phyloP scores from a whole-genome alignment of 2,113 vertebrate species.

The Oxyruncus cristatus region DNA sequence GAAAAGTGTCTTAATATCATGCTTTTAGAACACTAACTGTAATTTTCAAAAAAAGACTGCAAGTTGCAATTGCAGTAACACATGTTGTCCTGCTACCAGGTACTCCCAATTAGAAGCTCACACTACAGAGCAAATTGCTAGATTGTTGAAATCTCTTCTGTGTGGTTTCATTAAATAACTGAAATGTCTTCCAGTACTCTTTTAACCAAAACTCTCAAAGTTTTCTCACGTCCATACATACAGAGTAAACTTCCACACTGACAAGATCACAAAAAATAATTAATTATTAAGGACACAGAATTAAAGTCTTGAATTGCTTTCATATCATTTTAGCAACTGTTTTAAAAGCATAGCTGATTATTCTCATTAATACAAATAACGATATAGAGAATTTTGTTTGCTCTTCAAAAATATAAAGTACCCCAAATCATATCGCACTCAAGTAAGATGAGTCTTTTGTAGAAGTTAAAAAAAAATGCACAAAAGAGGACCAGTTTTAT shows the following conservation, averaged over 20 bases:
- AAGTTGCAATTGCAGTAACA: background rate
- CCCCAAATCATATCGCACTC: background rate
- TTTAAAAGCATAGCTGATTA: background rate
- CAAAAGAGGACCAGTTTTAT: background rate
- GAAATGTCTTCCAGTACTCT: background rate
- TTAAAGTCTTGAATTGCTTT: background rate
- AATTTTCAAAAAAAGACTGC: background rate
- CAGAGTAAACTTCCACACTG: background rate
- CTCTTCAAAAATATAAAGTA: background rate
- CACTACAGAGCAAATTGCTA: background rate
- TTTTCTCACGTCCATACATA: background rate
- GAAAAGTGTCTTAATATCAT: background rate
- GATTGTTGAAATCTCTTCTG: background rate
- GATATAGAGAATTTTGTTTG: background rate
- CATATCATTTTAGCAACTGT: background rate
- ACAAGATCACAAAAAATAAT: background rate
- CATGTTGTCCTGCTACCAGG: background rate
- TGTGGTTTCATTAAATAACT: background rate
- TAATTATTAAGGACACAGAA: background rate
- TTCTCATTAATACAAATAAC: background rate
- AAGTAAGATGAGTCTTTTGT: background rate
- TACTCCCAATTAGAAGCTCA: background rate
- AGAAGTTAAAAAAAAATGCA: fast-evolving
- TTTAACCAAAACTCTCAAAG: background rate
- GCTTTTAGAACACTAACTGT: background rate